Percentiles rank a stretch among this genome's conserved stretches.
Evolutionary conservation across 2,797 vertebrate species (phyloP).

Genomic region (Eulemur albifrons): DNA sequence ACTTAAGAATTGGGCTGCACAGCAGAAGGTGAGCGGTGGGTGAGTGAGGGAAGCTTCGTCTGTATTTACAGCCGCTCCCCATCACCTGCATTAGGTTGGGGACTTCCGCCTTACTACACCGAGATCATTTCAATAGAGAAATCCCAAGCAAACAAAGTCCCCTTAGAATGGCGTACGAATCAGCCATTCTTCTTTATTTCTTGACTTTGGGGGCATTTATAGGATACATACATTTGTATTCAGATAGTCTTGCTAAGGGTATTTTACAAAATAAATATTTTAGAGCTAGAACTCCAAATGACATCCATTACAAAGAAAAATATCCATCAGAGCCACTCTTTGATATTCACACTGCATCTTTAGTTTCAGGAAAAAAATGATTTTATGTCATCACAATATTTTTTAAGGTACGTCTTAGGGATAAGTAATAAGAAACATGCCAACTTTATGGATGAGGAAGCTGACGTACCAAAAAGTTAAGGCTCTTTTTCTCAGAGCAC

Average conservation of each 20-base stretch:
- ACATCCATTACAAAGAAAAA: constrained; percentile 51
- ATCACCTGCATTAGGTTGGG: too few species aligned
- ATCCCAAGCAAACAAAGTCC: not conserved
- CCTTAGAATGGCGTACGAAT: not conserved
- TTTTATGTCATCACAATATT: constrained; percentile 60
- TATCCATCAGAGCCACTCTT: not conserved
- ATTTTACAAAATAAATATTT: constrained; percentile 49
- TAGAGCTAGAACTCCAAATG: constrained; percentile 43
- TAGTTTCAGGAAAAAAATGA: constrained; percentile 62
- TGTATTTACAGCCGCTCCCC: too few species aligned
- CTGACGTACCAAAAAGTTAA: constrained; percentile 35
- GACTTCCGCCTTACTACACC: too few species aligned
- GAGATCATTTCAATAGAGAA: constrained; percentile 6
- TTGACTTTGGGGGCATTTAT: constrained; percentile 49
- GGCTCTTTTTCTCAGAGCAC: not conserved
- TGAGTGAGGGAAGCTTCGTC: too few species aligned
- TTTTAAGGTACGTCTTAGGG: constrained; percentile 70
- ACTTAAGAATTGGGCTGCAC: too few species aligned
- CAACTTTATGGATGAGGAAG: constrained; percentile 65
- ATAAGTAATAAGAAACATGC: constrained; percentile 66
- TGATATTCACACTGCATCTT: constrained; percentile 62
- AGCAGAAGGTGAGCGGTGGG: too few species aligned
- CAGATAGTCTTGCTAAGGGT: constrained; percentile 32
- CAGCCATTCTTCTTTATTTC: constrained; percentile 48
- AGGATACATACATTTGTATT: constrained; percentile 61